phyloP scores from a whole-genome alignment of 2,113 vertebrate species.

The Crotophaga sulcirostris region DNA sequence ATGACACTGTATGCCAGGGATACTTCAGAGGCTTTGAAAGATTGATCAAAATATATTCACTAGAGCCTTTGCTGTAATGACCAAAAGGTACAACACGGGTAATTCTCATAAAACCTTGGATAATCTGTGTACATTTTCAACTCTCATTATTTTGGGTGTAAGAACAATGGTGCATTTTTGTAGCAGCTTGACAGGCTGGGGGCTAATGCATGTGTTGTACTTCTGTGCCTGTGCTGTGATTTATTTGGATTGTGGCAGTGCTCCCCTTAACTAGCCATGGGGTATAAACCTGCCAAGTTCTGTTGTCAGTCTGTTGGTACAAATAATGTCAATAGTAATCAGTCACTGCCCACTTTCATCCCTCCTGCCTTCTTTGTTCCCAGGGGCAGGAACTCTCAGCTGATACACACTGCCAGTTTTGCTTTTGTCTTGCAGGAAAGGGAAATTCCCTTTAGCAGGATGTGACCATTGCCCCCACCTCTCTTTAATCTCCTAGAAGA shows the following conservation, averaged over 20 bases:
- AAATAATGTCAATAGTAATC: slow-evolving; percentile 10
- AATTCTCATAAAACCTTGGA: neutral
- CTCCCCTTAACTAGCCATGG: neutral
- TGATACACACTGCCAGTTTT: neutral
- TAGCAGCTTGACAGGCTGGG: neutral
- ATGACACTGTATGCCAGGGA: neutral
- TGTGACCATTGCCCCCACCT: neutral
- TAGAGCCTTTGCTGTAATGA: neutral
- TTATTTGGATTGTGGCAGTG: neutral
- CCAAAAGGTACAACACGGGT: neutral
- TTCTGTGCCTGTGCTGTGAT: neutral
- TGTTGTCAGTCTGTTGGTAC: neutral
- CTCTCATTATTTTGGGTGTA: neutral
- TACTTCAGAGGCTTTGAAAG: neutral
- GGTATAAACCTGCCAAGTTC: slow-evolving; percentile 30
- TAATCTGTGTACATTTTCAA: neutral
- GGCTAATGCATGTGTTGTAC: neutral
- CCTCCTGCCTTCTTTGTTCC: neutral
- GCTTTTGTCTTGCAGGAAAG: neutral
- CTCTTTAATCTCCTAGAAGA: neutral
- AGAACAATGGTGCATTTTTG: neutral
- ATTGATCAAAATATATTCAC: neutral
- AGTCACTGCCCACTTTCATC: neutral
- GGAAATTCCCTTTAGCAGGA: neutral
- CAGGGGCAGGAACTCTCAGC: neutral